Evolutionary conservation across 2,113 vertebrate genomes (phyloP).

Genomic region (Cyanoderma ruficeps): DNA sequence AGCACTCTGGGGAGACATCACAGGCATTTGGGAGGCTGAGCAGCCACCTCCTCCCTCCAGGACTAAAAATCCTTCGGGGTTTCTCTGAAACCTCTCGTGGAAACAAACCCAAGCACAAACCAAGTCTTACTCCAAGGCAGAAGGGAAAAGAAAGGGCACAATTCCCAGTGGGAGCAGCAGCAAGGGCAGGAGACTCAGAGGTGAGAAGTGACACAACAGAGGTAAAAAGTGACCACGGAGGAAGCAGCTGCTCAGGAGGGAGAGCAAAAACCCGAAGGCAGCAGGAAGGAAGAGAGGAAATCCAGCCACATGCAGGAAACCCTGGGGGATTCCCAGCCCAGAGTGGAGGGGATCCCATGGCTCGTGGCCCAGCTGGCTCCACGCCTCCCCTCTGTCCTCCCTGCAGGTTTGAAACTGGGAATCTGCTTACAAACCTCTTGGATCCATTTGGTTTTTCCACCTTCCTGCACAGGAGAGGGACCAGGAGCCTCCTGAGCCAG

Average conservation of each 20-base stretch:
- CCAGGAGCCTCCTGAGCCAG: accelerated
- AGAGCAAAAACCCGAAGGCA: background rate
- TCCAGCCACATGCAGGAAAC: background rate
- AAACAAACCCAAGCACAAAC: background rate
- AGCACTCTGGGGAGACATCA: accelerated
- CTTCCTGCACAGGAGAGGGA: background rate
- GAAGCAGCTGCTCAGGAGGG: background rate
- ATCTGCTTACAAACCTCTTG: accelerated
- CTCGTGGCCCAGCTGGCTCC: background rate
- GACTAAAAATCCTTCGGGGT: background rate
- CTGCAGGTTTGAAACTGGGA: background rate
- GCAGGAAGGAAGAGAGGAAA: background rate
- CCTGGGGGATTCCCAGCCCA: background rate
- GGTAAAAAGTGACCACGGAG: accelerated
- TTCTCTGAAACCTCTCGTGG: background rate
- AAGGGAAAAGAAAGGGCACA: background rate
- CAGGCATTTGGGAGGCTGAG: background rate
- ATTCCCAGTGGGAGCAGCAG: background rate
- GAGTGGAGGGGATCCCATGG: accelerated
- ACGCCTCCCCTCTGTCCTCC: background rate
- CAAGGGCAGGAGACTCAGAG: background rate
- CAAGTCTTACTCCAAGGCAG: background rate
- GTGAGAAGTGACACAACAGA: too few species aligned
- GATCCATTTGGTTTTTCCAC: accelerated
- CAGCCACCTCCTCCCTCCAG: background rate